Evolutionary conservation across 2,797 vertebrate species (phyloP), one percentile per base, ranked within the genome.

Genomic region (Poecile montanus): DNA sequence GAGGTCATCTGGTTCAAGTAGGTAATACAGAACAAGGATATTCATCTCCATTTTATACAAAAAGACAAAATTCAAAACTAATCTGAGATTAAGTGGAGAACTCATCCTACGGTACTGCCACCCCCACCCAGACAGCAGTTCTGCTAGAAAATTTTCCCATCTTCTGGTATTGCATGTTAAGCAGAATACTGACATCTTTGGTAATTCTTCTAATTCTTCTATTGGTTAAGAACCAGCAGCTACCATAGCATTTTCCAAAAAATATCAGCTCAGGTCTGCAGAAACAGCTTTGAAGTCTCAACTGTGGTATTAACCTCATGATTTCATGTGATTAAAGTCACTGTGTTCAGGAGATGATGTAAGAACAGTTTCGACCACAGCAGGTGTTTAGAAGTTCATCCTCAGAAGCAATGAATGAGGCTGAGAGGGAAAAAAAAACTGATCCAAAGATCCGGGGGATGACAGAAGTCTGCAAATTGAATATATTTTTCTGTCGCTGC

Each of bases 401-500:
- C 19, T 87, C 61, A 63, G 77, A 85, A 85, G 60, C 4, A 4
- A 70, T 56, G 48, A 82, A 61, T 62, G 71, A 87, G 26, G 36
- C 60, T 11, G 5, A 42, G 83, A 84, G 32, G 45, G 45, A 88
- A 47, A 27, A 51, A 51, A 88, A 70, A 85, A 79, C 48, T 23
- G 38, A 73, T 94, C 65, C 63, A 88, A 82, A 92, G 74, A 91
- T 73, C 56, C 2, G 2, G 40, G 73, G 45, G 71, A 85, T 82
- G 90, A 67, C 56, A 90, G 26, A 30, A 91, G 42, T 42, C 80
- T 60, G 67, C 10, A 9, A 77, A 74, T 54, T 78, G 25, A 54
- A 67, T 72, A 94, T 77, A 85, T 93, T 95, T 91, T 79, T 74
- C 78, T 80, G 70, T 87, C 60, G 57, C 60, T 91, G 88, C 84